Evolutionary conservation across 2,113 vertebrate species (phyloP).

Genomic region (Xenus cinereus): DNA sequence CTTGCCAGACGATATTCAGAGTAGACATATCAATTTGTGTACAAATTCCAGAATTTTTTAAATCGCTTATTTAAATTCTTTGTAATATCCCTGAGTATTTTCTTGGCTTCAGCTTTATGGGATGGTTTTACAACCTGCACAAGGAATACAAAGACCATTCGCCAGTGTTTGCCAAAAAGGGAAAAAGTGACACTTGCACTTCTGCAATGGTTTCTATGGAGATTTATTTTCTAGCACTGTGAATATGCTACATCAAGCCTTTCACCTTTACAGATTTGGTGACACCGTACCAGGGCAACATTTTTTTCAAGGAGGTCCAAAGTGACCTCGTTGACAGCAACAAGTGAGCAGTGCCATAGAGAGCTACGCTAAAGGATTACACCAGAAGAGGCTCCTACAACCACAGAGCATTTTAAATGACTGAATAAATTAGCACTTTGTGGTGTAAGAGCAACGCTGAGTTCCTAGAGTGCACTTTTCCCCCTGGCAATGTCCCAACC

Average conservation of each 20-base stretch:
- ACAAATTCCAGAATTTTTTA: background rate
- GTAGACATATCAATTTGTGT: background rate
- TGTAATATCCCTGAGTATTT: background rate
- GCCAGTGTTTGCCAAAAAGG: background rate
- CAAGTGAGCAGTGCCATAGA: background rate
- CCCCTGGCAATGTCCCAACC: background rate
- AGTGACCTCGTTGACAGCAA: background rate
- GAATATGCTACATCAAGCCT: background rate
- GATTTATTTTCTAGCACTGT: background rate
- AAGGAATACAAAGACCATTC: background rate
- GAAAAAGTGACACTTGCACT: background rate
- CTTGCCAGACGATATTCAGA: background rate
- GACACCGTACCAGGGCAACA: rapidly evolving
- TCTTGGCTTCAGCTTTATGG: background rate
- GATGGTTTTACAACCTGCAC: background rate
- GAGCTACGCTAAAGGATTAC: background rate
- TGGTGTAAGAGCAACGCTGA: background rate
- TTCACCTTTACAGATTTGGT: background rate
- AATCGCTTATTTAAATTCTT: background rate
- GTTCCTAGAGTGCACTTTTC: background rate
- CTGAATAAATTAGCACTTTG: background rate
- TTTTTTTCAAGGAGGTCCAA: background rate
- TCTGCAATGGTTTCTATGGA: background rate
- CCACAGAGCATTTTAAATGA: background rate
- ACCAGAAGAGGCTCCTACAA: background rate